phyloP scores from a whole-genome alignment of 2,113 vertebrate genomes.

The Serinus canaria region DNA sequence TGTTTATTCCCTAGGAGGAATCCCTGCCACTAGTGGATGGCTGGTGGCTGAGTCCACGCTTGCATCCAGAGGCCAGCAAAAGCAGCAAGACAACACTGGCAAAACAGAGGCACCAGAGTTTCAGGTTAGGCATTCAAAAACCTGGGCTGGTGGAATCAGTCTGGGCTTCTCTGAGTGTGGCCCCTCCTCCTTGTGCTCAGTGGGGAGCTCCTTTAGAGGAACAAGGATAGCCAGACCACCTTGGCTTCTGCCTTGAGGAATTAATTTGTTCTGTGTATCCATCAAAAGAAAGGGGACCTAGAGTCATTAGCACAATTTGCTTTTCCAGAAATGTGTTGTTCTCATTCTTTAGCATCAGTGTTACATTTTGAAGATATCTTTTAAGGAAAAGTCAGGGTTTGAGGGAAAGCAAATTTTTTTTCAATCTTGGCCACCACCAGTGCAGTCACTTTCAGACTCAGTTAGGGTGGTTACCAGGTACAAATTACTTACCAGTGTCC shows the following conservation, averaged over 20 bases:
- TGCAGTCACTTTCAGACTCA: background rate
- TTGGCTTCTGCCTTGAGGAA: background rate
- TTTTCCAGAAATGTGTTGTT: background rate
- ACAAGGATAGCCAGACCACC: background rate
- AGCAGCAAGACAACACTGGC: accelerated
- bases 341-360: background rate
- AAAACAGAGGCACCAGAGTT: background rate
- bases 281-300: background rate
- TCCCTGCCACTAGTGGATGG: background rate
- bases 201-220: background rate
- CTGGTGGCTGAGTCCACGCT: background rate
- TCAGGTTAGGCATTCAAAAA: background rate
- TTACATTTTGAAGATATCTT: background rate
- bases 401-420: background rate
- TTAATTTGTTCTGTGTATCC: background rate
- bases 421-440: background rate
- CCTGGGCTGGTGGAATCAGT: background rate
- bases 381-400: background rate
- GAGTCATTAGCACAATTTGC: background rate
- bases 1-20: background rate
- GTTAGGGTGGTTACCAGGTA: background rate
- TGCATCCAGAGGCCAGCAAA: background rate
- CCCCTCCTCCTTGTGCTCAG: background rate
- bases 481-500: background rate
- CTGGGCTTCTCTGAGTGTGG: background rate